phyloP scores from a whole-genome alignment of 2,113 vertebrate species.

The Labeo catla region DNA sequence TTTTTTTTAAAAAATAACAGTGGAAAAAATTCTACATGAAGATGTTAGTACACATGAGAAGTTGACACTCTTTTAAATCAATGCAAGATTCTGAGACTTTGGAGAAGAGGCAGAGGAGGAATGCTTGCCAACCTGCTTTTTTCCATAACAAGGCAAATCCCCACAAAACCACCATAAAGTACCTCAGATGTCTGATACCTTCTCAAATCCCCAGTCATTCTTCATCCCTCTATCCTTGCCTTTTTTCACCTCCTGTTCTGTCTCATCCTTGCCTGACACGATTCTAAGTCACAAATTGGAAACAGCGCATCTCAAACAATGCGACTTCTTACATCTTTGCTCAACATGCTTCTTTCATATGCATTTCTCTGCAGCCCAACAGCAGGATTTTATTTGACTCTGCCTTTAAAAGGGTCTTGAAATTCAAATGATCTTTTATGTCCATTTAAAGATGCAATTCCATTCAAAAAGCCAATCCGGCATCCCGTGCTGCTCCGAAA shows the following conservation, averaged over 20 bases:
- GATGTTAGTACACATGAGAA: not conserved
- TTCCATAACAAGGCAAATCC: conserved; percentile 6
- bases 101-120: conserved; percentile 11
- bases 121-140: not conserved
- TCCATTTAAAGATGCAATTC: not conserved
- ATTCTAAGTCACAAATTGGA: conserved; percentile 5
- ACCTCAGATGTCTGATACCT: not conserved
- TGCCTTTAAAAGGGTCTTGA: conserved; percentile 32
- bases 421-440: not conserved
- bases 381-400: conserved; percentile 10
- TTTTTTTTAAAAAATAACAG: not conserved
- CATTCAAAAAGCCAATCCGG: conserved; percentile 1
- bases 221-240: not conserved
- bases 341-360: conserved; percentile 8
- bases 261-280: not conserved
- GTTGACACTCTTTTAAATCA: not conserved
- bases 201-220: not conserved
- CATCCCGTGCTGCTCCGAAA: not conserved
- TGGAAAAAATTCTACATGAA: not conserved
- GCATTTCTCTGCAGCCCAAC: not conserved
- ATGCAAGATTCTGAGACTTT: not conserved
- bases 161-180: not conserved
- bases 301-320: not conserved
- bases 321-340: not conserved
- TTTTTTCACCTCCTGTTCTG: not conserved